These are phyloP conservation scores for Falco punctatus DNA, from an alignment of 2,113 vertebrate genomes.

Conservation along the genomic window DNA sequence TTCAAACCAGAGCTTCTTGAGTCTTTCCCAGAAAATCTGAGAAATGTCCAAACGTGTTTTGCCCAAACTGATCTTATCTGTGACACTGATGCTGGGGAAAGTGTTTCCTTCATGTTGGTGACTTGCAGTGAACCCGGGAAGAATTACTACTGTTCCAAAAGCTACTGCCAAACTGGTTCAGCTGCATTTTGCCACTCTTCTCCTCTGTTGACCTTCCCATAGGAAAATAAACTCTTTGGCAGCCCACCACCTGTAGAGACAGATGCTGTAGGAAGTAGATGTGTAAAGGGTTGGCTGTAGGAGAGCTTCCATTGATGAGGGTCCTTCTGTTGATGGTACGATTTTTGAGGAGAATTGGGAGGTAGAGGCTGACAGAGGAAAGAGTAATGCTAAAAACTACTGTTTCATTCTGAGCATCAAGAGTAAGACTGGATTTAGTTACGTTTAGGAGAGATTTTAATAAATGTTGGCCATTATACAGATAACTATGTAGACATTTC, in stretches of 20 bases:
- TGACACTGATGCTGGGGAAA: neutral
- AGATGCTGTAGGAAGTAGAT: neutral
- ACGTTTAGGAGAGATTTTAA: neutral
- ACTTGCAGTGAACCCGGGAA: neutral
- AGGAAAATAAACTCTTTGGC: neutral
- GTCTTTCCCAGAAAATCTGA: neutral
- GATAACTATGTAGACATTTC: neutral
- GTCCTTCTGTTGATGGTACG: neutral
- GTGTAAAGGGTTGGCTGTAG: neutral
- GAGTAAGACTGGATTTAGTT: neutral
- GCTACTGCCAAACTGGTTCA: neutral
- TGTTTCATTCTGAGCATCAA: neutral
- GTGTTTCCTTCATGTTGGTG: neutral
- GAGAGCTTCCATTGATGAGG: neutral
- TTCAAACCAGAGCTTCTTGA: neutral
- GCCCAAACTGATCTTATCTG: neutral
- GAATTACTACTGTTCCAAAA: neutral
- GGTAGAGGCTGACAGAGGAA: neutral
- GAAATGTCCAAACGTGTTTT: neutral
- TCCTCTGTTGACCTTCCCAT: neutral
- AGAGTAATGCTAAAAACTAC: neutral
- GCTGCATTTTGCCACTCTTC: conserved; percentile 1
- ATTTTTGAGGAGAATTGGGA: neutral
- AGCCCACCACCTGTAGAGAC: neutral
- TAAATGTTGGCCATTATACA: neutral